These are phyloP conservation scores for Bellardia pandia DNA, from an alignment of 2,888 invertebrate species.

Conservation along the genomic window DNA sequence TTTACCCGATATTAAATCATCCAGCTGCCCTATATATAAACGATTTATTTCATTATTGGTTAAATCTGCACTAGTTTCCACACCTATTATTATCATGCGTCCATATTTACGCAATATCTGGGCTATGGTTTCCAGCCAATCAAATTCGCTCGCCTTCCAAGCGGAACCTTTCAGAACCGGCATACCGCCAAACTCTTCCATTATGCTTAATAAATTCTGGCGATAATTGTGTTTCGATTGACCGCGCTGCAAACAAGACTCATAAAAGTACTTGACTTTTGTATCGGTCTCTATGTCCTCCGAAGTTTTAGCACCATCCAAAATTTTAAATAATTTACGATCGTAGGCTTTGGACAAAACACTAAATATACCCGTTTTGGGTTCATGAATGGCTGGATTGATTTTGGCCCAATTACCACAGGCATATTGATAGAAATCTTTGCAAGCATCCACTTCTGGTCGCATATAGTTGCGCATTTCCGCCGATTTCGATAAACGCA, in stretches of 20 bases:
- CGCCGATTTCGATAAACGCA: conserved; percentile 79
- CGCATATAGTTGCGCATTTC: conserved; percentile 78
- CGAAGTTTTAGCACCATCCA: conserved; percentile 74
- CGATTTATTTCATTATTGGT: conserved; percentile 78
- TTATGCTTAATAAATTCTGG: conserved; percentile 73
- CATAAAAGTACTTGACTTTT: conserved; percentile 81
- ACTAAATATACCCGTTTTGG: conserved; percentile 74
- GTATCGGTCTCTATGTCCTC: conserved; percentile 77
- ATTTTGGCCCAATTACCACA: conserved; percentile 80
- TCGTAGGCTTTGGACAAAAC: conserved; percentile 76
- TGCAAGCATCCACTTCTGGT: conserved; percentile 77
- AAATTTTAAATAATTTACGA: conserved; percentile 76
- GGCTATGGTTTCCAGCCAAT: conserved; percentile 79
- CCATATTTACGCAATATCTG: conserved; percentile 78
- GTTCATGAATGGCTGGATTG: conserved; percentile 75
- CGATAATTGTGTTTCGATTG: conserved; percentile 69
- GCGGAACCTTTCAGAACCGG: conserved; percentile 78
- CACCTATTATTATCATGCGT: conserved; percentile 78
- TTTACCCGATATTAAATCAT: conserved; percentile 72
- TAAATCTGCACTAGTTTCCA: conserved; percentile 77
- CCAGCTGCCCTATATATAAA: conserved; percentile 77
- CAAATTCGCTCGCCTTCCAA: conserved; percentile 79
- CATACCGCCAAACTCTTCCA: conserved; percentile 81
- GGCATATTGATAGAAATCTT: conserved; percentile 80
- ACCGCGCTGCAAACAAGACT: conserved; percentile 78